Evolutionary conservation across 2,797 vertebrate species (phyloP).

Genomic region (Bradypus variegatus): DNA sequence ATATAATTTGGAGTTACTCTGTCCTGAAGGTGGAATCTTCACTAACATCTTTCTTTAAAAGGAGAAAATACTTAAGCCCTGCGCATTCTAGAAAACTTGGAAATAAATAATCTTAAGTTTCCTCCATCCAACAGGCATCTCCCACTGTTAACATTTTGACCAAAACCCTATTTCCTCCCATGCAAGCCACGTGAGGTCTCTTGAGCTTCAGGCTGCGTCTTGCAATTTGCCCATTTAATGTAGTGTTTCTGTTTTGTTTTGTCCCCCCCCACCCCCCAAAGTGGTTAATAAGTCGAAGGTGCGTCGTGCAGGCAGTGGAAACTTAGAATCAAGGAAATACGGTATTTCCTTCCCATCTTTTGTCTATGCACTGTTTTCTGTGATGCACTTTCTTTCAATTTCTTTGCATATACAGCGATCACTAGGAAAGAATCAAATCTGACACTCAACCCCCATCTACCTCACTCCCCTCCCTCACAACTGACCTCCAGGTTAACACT

Average conservation of each 20-base stretch:
- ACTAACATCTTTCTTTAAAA: neutral
- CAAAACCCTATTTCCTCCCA: neutral
- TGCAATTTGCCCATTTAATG: slow-evolving; percentile 1
- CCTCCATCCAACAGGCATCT: neutral
- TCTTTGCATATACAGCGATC: neutral
- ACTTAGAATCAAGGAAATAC: slow-evolving; percentile 60
- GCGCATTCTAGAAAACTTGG: neutral
- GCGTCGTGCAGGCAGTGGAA: slow-evolving; percentile 48
- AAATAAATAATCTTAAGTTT: neutral
- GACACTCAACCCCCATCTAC: neutral
- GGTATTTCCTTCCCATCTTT: slow-evolving; percentile 50
- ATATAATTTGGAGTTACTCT: neutral
- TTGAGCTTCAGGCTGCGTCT: neutral
- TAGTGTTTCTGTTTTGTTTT: slow-evolving; percentile 57
- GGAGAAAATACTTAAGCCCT: neutral
- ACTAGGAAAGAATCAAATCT: slow-evolving; percentile 26
- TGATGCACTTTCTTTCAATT: neutral
- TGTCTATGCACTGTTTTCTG: neutral
- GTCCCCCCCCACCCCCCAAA: neutral
- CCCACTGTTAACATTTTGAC: neutral
- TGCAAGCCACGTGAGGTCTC: neutral
- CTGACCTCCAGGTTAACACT: neutral
- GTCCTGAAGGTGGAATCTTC: neutral
- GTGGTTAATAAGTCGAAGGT: slow-evolving; percentile 61
- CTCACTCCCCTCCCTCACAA: slow-evolving; percentile 13